Base-by-base conservation (phyloP, 2,113 vertebrate species). In the Rhadina sibilatrix region DNA sequence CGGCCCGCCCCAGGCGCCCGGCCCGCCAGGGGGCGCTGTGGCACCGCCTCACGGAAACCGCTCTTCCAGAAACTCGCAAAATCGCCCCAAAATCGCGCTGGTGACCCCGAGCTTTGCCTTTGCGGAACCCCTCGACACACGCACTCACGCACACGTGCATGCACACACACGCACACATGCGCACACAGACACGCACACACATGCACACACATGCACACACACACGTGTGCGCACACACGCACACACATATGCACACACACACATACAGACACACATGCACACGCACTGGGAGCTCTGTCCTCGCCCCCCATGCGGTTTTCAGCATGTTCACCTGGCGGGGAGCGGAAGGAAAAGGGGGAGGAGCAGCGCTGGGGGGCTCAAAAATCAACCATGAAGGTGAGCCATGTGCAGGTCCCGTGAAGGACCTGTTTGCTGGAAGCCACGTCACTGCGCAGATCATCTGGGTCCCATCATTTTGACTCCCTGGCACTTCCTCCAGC, bases 21-120 rank as follows among this genome's bases (percentile, higher is more conserved):
- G 52, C 22, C 95, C 96, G 61, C 44, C 94, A 93, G 95, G 33
- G 40, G 96, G 96, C 30, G 96, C 95, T 93, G 94, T 76, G 53
- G 57, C 89, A 91, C 95, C 21, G 87, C 91, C 77, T 27, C 65
- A 68, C 23, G 38, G 63, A 42, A 21, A 11, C 5, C 1, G 30
- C 37, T 27, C 16, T 3, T 2, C 20, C 1, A 5, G 57, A 17
- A 44, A 22, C 44, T 12, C 76, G 33, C 37, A 17, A 59, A 63
- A 72, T 24, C 83, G 87, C 38, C 64, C 15, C 42, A 42, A 69
- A 84, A 60, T 12, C 69, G 82, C 38, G 6, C 20, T 1, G 44
- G 12, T 49, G 53, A 61, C 37, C 16, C 54, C 8, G 63, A 54
- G 10, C 16, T 28, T 8, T 13, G 63, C 40, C 53, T 75, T 6